Evolutionary conservation across 2,113 vertebrate species (phyloP).

Genomic region (Perccottus glenii): DNA sequence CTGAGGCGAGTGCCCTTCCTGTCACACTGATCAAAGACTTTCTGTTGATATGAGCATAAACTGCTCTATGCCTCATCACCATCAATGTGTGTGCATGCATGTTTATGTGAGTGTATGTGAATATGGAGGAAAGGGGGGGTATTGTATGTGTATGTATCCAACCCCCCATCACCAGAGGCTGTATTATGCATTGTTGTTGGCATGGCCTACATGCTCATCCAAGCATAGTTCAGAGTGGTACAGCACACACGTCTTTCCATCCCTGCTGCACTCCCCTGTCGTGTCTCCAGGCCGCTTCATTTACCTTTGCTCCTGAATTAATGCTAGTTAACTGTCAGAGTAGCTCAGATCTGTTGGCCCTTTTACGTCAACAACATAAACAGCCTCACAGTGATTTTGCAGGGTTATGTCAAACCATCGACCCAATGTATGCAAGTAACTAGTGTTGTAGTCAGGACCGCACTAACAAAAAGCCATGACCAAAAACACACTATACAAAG

Average conservation of each 20-base stretch:
- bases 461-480: neutral
- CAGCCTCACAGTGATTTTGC: conserved; percentile 51
- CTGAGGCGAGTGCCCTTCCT: conserved; percentile 72
- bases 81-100: conserved; percentile 67
- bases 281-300: conserved; percentile 72
- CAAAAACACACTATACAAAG: neutral
- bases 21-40: conserved; percentile 76
- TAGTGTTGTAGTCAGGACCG: neutral
- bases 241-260: conserved; percentile 74
- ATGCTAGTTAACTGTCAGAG: conserved; percentile 79
- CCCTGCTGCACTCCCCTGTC: conserved; percentile 59
- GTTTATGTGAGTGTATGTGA: conserved; percentile 35
- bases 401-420: conserved; percentile 35
- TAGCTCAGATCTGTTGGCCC: conserved; percentile 68
- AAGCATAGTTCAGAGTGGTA: conserved; percentile 78
- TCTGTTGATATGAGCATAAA: conserved; percentile 75
- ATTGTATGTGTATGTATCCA: conserved; percentile 54
- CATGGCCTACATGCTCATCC: conserved; percentile 82
- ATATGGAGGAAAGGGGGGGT: conserved; percentile 34
- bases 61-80: conserved; percentile 69
- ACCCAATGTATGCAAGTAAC: conserved; percentile 24
- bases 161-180: conserved; percentile 75
- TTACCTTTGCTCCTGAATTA: conserved; percentile 79
- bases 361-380: conserved; percentile 66
- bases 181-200: conserved; percentile 82